Base-by-base conservation (phyloP, 2,888 invertebrate species). In the Athetis lepigone region DNA sequence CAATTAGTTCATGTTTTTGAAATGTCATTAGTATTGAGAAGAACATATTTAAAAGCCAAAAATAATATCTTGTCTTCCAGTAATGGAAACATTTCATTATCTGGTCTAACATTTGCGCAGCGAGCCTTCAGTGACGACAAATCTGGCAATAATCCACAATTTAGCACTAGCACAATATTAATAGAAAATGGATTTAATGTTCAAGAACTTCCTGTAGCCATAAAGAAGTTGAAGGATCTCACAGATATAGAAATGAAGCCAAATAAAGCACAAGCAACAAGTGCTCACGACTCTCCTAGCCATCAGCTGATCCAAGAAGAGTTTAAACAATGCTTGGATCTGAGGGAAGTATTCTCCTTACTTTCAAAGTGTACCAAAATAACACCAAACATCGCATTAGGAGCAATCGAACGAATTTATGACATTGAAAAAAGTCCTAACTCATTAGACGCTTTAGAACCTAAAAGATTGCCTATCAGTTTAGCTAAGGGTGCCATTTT, bases 141-240 rank as follows among this genome's bases (percentile, higher is more conserved):
- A 77, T 79, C 79, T 73, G 81, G 81, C 39, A 85, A 81, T 72
- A 85, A 83, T 74, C 86, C 88, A 51, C 92, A 92, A 69, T 91
- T 91, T 66, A 88, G 85, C 57, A 90, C 86, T 52, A 93, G 91
- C 71, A 96, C 96, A 9, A 96, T 97, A 61, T 86, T 97, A 46
- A 90, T 96, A 56, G 97, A 97, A 89, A 96, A 96, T 84, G 97
- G 97, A 4, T 89, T 93, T n/a, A 95, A 95, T 57, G 96, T 97
- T 21, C 96, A 96, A 78, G 97, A 97, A 85, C 92, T 97, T 49
- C 97, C 97, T 2, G 90, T 96, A 13, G 95, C 97, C 54, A 95
- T 97, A 25, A 93, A 95, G 58, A 95, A 92, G 83, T 81, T 95
- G 33, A 93, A 89, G 79, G 90, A 95, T 73, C 77, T 95, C 33